phyloP scores from a whole-genome alignment of 1,140 invertebrate species.

The Campoletis sonorensis region DNA sequence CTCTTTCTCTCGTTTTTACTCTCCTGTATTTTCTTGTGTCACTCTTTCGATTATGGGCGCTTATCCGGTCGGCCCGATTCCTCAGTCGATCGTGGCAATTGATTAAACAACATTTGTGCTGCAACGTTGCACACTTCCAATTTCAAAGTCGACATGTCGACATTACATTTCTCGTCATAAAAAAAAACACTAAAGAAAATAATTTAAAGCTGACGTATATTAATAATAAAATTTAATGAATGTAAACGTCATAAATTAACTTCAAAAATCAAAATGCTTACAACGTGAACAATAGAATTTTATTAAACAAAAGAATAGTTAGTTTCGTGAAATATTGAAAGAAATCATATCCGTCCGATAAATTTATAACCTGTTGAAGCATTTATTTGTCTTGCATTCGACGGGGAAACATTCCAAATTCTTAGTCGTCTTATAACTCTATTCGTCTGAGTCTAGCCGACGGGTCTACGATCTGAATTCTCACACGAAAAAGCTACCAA shows the following conservation, averaged over 20 bases:
- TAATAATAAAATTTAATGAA: not conserved
- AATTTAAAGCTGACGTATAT: not conserved
- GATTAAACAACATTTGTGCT: constrained; percentile 19
- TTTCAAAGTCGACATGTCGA: constrained; percentile 25
- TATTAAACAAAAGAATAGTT: too few species aligned
- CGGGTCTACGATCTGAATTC: constrained; percentile 3
- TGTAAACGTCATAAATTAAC: too few species aligned
- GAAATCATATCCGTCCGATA: too few species aligned
- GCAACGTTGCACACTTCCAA: not conserved
- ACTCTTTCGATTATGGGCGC: constrained; percentile 20
- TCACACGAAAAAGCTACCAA: constrained; percentile 11
- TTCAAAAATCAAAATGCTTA: too few species aligned
- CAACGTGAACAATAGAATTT: too few species aligned
- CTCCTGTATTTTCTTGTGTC: not conserved
- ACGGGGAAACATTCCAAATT: constrained; percentile 12
- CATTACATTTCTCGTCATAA: not conserved
- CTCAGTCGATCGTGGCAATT: constrained; percentile 18
- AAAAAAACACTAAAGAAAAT: too few species aligned
- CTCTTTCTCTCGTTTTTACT: not conserved
- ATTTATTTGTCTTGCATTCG: not conserved
- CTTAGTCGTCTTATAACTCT: not conserved
- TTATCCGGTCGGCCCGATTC: constrained; percentile 28
- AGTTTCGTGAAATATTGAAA: too few species aligned
- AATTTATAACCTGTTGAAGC: too few species aligned
- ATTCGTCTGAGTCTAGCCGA: constrained; percentile 31